Percentiles rank a stretch among this genome's conserved stretches.
These are phyloP conservation scores for Anagrus nilaparvatae DNA, from an alignment of 1,140 invertebrate species.

Conservation along the genomic window DNA sequence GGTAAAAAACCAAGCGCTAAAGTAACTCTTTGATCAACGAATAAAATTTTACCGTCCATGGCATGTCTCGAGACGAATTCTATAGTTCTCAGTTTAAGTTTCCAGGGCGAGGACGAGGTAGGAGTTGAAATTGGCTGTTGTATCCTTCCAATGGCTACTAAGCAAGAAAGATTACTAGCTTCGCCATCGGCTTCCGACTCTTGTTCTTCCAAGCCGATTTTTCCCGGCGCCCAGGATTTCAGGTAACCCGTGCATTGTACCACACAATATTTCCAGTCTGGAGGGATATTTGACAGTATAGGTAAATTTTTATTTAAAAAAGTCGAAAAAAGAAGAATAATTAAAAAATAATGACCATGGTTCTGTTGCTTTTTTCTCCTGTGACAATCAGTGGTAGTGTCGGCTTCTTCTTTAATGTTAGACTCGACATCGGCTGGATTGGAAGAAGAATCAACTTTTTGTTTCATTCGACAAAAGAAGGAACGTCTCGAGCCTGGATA, in stretches of 20 bases:
- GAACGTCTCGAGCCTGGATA: slow-evolving; percentile 82
- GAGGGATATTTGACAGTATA: slow-evolving; percentile 6
- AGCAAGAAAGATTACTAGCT: slow-evolving; percentile 69
- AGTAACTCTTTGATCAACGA: slow-evolving; percentile 91
- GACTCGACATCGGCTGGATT: too few species aligned
- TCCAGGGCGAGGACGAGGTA: slow-evolving; percentile 21
- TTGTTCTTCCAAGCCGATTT: slow-evolving; percentile 56
- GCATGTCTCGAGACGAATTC: slow-evolving; percentile 93
- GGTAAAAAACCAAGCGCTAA: slow-evolving; percentile 81
- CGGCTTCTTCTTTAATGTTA: slow-evolving; percentile 65
- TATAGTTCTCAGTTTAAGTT: slow-evolving; percentile 29
- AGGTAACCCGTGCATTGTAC: slow-evolving; percentile 86
- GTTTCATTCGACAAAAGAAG: slow-evolving; percentile 91
- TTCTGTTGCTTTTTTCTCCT: slow-evolving; percentile 56
- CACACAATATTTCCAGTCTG: slow-evolving; percentile 68
- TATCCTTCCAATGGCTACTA: slow-evolving; percentile 71
- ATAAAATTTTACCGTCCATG: slow-evolving; percentile 93
- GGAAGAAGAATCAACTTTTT: slow-evolving; percentile 46
- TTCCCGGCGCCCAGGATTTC: slow-evolving; percentile 81
- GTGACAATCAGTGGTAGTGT: slow-evolving; percentile 51
- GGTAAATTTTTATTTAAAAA: not conserved
- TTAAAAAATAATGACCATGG: slow-evolving; percentile 38
- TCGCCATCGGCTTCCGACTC: slow-evolving; percentile 60
- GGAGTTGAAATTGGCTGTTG: slow-evolving; percentile 38
- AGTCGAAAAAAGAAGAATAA: not conserved